phyloP scores from a whole-genome alignment of 1,140 invertebrate species.

The Nasonia giraulti region DNA sequence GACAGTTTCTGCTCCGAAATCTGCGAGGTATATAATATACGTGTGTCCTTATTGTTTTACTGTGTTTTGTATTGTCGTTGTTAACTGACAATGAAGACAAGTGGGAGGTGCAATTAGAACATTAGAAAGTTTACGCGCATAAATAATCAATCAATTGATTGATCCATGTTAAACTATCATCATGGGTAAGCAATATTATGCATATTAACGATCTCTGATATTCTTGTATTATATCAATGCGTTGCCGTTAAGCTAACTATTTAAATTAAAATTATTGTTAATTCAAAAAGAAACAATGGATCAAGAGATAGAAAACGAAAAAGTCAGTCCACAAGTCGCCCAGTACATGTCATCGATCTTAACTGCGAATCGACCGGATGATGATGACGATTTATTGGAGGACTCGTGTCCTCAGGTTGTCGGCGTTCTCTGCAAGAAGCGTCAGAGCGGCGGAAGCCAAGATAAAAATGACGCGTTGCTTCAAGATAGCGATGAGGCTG shows the following conservation, averaged over 20 bases:
- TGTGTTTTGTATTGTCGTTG: background rate
- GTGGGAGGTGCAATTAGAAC: no score
- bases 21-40: background rate
- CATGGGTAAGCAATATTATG: no score
- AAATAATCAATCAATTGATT: no score
- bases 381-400: background rate
- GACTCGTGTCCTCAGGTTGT: constrained; percentile 40
- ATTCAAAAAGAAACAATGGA: background rate
- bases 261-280: no score
- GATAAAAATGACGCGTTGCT: constrained; percentile 17
- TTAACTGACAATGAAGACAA: background rate
- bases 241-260: no score
- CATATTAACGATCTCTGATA: no score
- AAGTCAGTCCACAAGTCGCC: background rate
- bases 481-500: constrained; percentile 7
- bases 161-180: no score
- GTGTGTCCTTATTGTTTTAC: background rate
- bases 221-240: no score
- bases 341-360: background rate
- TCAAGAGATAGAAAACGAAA: background rate
- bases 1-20: background rate
- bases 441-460: background rate
- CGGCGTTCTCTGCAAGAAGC: constrained; percentile 44
- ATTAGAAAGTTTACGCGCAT: no score
- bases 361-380: background rate